phyloP scores from a whole-genome alignment of 2,888 invertebrate genomes.

The Hedychridium roseum region DNA sequence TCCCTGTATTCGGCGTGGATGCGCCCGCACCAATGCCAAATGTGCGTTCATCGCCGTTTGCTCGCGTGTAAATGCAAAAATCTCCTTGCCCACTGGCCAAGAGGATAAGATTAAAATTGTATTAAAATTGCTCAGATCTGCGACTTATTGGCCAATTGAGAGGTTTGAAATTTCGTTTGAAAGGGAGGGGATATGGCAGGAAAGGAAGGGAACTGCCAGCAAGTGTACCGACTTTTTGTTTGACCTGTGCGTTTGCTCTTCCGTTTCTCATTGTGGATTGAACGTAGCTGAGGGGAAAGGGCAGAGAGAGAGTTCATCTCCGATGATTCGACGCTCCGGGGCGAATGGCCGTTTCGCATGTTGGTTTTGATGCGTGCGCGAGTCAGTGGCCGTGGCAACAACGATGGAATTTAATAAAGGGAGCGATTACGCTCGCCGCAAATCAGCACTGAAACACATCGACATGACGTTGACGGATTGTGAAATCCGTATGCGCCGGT shows the following conservation, averaged over 20 bases:
- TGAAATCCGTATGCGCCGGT: not conserved
- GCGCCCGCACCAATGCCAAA: not conserved
- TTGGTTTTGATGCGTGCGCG: not conserved
- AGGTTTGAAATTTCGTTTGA: not conserved
- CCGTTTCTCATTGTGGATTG: slow-evolving; percentile 13
- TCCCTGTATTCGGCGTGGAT: not conserved
- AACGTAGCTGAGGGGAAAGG: slow-evolving; percentile 1
- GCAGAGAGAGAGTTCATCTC: slow-evolving; percentile 25
- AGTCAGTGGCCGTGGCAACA: slow-evolving; percentile 13
- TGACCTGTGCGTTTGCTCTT: slow-evolving; percentile 33
- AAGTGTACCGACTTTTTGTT: slow-evolving; percentile 40
- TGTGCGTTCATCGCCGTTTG: not conserved
- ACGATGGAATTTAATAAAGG: slow-evolving; percentile 42
- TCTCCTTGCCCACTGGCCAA: not conserved
- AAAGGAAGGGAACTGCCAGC: slow-evolving; percentile 12
- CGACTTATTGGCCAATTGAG: too few relatives aligned
- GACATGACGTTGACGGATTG: slow-evolving; percentile 42
- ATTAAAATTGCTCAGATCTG: not conserved
- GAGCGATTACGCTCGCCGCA: slow-evolving; percentile 42
- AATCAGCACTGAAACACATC: slow-evolving; percentile 40
- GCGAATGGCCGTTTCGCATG: not conserved
- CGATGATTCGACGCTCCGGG: slow-evolving; percentile 9
- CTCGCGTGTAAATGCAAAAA: not conserved
- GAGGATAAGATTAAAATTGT: not conserved
- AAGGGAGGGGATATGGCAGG: too few relatives aligned